Evolutionary conservation across 2,113 vertebrate genomes (phyloP).

Genomic region (Dromaius novaehollandiae): DNA sequence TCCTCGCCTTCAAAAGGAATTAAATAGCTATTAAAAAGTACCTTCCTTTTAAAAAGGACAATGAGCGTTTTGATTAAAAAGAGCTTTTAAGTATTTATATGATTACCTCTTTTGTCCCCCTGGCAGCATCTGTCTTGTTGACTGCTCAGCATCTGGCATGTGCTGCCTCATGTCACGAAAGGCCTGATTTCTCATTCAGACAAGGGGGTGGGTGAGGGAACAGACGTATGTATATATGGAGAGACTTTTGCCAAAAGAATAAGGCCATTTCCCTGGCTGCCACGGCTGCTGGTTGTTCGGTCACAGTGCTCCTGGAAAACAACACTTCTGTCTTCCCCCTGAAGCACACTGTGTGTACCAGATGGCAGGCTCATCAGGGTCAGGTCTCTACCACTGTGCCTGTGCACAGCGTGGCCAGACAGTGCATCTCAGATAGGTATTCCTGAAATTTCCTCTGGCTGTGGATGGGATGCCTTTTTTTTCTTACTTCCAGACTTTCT

Average conservation of each 20-base stretch:
- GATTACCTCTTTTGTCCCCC: slow-evolving; percentile 56
- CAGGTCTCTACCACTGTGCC: background rate
- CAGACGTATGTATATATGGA: background rate
- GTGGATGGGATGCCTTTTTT: background rate
- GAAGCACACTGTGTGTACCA: background rate
- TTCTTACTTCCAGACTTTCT: background rate
- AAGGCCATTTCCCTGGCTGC: background rate
- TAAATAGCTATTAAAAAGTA: slow-evolving; percentile 51
- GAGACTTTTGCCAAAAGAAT: slow-evolving; percentile 14
- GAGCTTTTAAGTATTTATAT: slow-evolving; percentile 56
- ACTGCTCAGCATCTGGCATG: slow-evolving; percentile 20
- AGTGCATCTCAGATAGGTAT: background rate
- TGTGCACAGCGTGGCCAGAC: accelerated
- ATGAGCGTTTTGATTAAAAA: slow-evolving; percentile 61
- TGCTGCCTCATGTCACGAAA: slow-evolving; percentile 25
- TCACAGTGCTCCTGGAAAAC: background rate
- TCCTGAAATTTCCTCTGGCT: background rate
- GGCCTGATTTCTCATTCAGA: slow-evolving; percentile 57
- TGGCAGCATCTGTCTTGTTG: slow-evolving; percentile 46
- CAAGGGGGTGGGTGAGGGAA: background rate
- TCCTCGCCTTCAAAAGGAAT: slow-evolving; percentile 8
- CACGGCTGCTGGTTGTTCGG: background rate
- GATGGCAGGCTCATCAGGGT: background rate
- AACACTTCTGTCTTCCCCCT: background rate
- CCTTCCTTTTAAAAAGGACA: slow-evolving; percentile 41